phyloP scores from a whole-genome alignment of 2,113 vertebrate species.

The Motacilla tschutschensis region DNA sequence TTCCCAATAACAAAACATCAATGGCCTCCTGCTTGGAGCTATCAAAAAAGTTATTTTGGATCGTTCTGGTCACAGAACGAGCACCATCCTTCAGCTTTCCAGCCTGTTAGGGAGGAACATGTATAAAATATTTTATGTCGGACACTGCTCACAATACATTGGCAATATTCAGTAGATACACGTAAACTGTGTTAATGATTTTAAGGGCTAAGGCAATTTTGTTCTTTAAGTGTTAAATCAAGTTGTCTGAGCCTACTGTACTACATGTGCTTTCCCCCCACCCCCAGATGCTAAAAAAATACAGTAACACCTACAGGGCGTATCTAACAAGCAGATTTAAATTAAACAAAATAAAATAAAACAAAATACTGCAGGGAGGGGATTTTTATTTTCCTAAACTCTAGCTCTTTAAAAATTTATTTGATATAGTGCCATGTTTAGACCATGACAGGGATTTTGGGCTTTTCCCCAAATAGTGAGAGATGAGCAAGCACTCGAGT shows the following conservation, averaged over 20 bases:
- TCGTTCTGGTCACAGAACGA: conserved; percentile 96
- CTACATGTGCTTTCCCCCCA: not conserved
- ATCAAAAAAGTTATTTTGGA: conserved; percentile 99
- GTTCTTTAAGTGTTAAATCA: not conserved
- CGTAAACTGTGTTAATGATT: not conserved
- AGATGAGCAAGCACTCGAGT: conserved; percentile 7
- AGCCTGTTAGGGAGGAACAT: conserved; percentile 72
- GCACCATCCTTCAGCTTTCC: conserved; percentile 98
- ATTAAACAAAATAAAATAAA: not conserved
- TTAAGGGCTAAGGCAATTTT: not conserved
- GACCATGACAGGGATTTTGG: not conserved
- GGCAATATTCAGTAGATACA: conserved; percentile 37
- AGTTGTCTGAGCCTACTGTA: not conserved
- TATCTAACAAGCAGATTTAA: not conserved
- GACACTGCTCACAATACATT: conserved; percentile 43
- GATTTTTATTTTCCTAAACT: not conserved
- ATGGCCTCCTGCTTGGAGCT: conserved; percentile 98
- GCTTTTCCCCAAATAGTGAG: conserved; percentile 26
- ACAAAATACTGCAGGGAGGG: not conserved
- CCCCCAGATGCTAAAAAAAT: not conserved
- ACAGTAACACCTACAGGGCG: not conserved
- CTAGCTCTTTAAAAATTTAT: not conserved
- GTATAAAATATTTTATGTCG: conserved; percentile 63
- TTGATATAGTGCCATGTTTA: not conserved
- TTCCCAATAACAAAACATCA: conserved; percentile 94